Conservation (phyloP, 2,888 invertebrate genomes). For the Lepidocyrtoides sp. region DNA sequence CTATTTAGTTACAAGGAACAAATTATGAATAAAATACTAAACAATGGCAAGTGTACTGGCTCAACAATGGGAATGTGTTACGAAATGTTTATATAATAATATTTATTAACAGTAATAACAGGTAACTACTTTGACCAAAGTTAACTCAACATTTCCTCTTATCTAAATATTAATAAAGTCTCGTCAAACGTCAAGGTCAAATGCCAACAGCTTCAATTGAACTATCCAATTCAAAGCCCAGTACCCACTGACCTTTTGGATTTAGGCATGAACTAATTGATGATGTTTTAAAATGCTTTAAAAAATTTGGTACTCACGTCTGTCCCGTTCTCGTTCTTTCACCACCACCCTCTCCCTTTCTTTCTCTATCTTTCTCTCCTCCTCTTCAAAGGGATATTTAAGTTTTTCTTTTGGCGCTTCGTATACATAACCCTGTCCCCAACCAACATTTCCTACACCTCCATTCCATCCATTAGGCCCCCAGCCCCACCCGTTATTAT, state of each 20-base stretch:
- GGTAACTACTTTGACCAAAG: not conserved
- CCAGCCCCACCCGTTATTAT: conserved; percentile 30
- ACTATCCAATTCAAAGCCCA: too few species aligned
- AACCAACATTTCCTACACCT: conserved; percentile 33
- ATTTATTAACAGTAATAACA: too few species aligned
- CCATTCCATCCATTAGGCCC: conserved; percentile 26
- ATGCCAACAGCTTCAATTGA: not conserved
- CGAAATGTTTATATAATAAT: not conserved
- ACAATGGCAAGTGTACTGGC: not conserved
- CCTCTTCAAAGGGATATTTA: conserved; percentile 64
- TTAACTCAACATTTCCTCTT: not conserved
- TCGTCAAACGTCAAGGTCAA: not conserved
- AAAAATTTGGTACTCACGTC: conserved; percentile 36
- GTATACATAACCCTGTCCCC: conserved; percentile 33
- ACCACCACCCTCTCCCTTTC: not conserved
- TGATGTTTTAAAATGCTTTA: not conserved
- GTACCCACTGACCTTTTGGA: too few species aligned
- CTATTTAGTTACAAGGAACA: too few species aligned
- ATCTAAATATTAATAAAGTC: too few species aligned
- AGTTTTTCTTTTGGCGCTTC: conserved; percentile 65
- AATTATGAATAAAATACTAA: too few species aligned
- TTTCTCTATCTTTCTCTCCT: conserved; percentile 5
- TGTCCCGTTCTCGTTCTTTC: conserved; percentile 30
- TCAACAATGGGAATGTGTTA: not conserved
- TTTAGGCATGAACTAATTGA: not conserved